phyloP scores from a whole-genome alignment of 2,113 vertebrate species.

The Gasterosteus aculeatus region DNA sequence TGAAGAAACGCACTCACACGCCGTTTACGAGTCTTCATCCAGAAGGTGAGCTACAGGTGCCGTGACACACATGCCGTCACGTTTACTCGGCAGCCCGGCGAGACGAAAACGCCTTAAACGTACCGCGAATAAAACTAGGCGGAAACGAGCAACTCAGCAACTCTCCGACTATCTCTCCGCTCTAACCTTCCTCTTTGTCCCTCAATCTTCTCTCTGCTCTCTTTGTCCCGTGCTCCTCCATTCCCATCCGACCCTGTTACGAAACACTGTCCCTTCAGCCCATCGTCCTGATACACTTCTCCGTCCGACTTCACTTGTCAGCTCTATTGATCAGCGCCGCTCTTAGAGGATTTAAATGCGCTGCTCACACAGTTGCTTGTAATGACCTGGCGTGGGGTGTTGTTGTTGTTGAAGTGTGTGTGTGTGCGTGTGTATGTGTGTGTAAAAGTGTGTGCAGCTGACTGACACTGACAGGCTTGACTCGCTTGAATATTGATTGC shows the following conservation, averaged over 20 bases:
- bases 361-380: conserved; percentile 46
- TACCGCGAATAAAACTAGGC: conserved; percentile 43
- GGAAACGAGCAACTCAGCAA: conserved; percentile 57
- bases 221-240: conserved; percentile 14
- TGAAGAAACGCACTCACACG: conserved; percentile 14
- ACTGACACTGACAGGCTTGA: conserved; percentile 54
- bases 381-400: conserved; percentile 43
- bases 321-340: conserved; percentile 64
- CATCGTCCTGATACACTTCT: conserved; percentile 58
- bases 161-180: conserved; percentile 13
- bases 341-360: conserved; percentile 69
- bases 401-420: conserved; percentile 24
- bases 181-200: conserved; percentile 7
- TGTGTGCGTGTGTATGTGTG: conserved; percentile 17
- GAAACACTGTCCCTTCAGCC: conserved; percentile 35
- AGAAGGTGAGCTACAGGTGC: conserved; percentile 22
- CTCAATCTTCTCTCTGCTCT: neutral
- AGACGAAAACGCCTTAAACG: conserved; percentile 23
- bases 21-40: conserved; percentile 40
- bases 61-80: neutral
- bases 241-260: conserved; percentile 21
- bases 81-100: conserved; percentile 14
- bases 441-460: conserved; percentile 29
- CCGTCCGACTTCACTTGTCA: conserved; percentile 62
- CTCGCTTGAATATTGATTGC: conserved; percentile 59